A percentile compares a stretch with the other conserved stretches of the same genome.
Conservation (phyloP, 2,797 vertebrate genomes). For the Lithobates pipiens region DNA sequence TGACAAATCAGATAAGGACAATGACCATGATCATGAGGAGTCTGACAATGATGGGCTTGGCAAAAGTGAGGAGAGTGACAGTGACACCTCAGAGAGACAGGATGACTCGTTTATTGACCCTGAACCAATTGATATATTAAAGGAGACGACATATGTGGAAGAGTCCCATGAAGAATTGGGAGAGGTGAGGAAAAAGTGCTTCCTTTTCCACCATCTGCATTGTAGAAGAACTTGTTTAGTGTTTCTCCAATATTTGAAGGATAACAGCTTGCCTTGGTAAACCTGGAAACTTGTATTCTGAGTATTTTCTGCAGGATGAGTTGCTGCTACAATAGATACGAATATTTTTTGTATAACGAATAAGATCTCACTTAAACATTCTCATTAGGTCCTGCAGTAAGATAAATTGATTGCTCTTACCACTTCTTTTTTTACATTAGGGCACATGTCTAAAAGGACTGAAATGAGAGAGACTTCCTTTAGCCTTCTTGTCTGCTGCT, state of each 20-base stretch:
- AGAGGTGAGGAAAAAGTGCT: slow-evolving; percentile 79
- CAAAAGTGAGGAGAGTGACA: slow-evolving; percentile 97
- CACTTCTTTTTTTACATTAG: background rate
- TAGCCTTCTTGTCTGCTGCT: background rate
- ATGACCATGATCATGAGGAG: slow-evolving; percentile 93
- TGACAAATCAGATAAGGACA: slow-evolving; percentile 96
- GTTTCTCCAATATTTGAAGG: background rate
- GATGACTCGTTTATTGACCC: slow-evolving; percentile 91
- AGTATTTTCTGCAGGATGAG: background rate
- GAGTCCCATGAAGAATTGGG: slow-evolving; percentile 93
- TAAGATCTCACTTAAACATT: background rate
- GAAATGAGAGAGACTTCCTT: background rate
- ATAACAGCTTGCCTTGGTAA: background rate
- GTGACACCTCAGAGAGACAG: slow-evolving; percentile 93
- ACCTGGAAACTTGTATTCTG: background rate
- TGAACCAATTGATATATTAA: slow-evolving; percentile 85
- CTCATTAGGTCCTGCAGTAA: background rate
- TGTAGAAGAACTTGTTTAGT: background rate
- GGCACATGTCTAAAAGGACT: background rate
- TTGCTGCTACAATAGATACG: too few relatives aligned
- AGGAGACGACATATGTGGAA: slow-evolving; percentile 89
- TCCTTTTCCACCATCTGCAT: background rate
- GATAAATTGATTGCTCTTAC: background rate
- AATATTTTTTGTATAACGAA: background rate
- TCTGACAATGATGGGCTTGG: slow-evolving; percentile 93